A percentile compares a stretch with the other conserved stretches of the same genome.
Conservation (phyloP, 2,888 invertebrate genomes). For the Eustalomyia histrio region DNA sequence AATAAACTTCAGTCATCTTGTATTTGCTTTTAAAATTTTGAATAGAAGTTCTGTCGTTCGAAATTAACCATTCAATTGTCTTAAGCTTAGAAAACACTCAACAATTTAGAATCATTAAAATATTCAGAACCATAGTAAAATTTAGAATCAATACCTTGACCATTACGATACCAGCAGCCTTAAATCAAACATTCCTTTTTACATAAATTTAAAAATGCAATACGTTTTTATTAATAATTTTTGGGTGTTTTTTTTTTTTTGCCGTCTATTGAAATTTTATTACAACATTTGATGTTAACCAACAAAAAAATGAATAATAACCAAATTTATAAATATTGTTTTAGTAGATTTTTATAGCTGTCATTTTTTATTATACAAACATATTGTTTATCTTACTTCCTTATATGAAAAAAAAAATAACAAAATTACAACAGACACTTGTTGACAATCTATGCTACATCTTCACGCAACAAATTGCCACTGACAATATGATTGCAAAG, state of each 20-base stretch:
- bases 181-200: no score
- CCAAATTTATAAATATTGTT: neutral
- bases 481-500: slow-evolving; percentile 40
- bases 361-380: slow-evolving; percentile 6
- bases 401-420: slow-evolving; percentile 12
- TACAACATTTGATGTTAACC: neutral
- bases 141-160: no score
- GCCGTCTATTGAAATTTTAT: slow-evolving; percentile 2
- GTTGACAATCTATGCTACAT: slow-evolving; percentile 60
- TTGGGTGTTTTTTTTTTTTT: neutral
- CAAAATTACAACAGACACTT: slow-evolving; percentile 47
- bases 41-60: no score
- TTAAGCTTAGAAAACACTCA: no score
- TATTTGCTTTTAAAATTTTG: no score
- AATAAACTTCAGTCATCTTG: no score
- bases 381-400: slow-evolving; percentile 7
- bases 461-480: slow-evolving; percentile 61
- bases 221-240: neutral
- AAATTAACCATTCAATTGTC: no score
- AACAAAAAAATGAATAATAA: neutral
- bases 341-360: slow-evolving; percentile 2
- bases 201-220: no score
- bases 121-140: no score
- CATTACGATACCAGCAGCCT: no score
- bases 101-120: no score